Conservation (phyloP, 2,888 invertebrate genomes). For the Subacronicta megacephala region DNA sequence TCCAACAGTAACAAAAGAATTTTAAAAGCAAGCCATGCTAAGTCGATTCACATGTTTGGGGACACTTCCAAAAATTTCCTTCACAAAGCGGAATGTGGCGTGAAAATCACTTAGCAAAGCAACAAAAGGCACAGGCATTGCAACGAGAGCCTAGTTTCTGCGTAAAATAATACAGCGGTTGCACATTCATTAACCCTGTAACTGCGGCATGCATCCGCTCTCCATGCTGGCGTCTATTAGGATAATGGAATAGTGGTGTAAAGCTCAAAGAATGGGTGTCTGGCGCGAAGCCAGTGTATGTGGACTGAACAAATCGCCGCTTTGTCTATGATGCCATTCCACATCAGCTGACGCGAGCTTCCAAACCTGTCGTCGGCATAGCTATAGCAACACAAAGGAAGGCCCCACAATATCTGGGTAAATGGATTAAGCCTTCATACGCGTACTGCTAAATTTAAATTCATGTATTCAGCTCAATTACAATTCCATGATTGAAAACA, state of each 20-base stretch:
- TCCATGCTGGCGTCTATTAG: constrained; percentile 71
- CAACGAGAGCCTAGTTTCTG: constrained; percentile 52
- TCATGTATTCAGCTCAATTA: constrained; percentile 34
- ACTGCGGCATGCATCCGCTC: constrained; percentile 65
- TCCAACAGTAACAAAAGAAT: constrained; percentile 15
- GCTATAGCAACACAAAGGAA: constrained; percentile 33
- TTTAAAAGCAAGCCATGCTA: constrained; percentile 24
- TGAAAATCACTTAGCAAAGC: constrained; percentile 43
- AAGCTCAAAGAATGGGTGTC: constrained; percentile 75
- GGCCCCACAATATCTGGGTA: constrained; percentile 33
- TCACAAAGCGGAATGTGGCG: constrained; percentile 39
- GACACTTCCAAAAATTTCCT: constrained; percentile 43
- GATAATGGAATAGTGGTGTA: constrained; percentile 82
- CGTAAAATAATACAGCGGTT: constrained; percentile 59
- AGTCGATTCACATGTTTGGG: constrained; percentile 52
- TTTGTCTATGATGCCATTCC: constrained; percentile 62
- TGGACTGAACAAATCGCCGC: constrained; percentile 64
- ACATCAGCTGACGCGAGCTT: constrained; percentile 56
- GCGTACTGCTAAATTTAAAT: constrained; percentile 33
- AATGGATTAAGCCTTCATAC: constrained; percentile 39
- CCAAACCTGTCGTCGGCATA: constrained; percentile 46
- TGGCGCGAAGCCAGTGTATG: constrained; percentile 72
- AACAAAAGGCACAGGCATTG: constrained; percentile 51
- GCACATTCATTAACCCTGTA: constrained; percentile 75
- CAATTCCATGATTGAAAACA: constrained; percentile 34